A percentile compares a stretch with the other conserved stretches of the same genome.
Conservation (phyloP, 2,797 vertebrate species). For the Rhinella marina region DNA sequence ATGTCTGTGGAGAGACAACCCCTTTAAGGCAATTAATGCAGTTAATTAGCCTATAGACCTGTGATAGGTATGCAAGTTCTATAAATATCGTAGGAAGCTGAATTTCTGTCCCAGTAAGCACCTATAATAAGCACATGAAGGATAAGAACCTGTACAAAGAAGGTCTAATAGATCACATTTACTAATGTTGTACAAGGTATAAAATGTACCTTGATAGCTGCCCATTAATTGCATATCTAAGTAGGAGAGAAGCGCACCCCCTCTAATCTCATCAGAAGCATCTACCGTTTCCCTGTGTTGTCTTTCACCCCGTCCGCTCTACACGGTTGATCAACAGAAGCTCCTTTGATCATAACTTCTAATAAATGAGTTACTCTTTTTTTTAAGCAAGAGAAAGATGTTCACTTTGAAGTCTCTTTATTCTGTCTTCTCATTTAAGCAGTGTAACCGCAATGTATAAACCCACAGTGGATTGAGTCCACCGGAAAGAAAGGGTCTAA, state of each 20-base stretch:
- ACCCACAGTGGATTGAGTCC: conserved; percentile 29
- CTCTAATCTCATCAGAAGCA: conserved; percentile 18
- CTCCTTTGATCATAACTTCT: conserved; percentile 47
- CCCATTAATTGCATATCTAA: conserved; percentile 28
- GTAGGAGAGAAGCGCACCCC: neutral
- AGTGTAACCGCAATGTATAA: conserved; percentile 27
- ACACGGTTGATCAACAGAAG: conserved; percentile 44
- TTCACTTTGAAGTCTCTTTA: conserved; percentile 55
- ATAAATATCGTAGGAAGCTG: neutral
- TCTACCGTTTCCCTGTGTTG: conserved; percentile 25
- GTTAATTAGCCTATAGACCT: no score
- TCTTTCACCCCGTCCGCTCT: conserved; percentile 18
- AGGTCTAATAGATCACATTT: neutral
- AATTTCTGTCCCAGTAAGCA: neutral
- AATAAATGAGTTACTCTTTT: conserved; percentile 44
- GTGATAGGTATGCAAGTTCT: neutral
- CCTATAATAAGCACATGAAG: neutral
- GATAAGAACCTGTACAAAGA: neutral
- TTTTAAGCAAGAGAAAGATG: conserved; percentile 35
- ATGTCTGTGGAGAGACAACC: no score
- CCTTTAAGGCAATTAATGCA: no score
- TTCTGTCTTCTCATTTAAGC: conserved; percentile 41
- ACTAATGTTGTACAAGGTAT: neutral
- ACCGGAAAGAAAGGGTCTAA: conserved; percentile 30
- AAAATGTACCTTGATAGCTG: neutral